Base-by-base conservation (phyloP, 2,888 invertebrate species). In the Synanthedon formicaeformis region DNA sequence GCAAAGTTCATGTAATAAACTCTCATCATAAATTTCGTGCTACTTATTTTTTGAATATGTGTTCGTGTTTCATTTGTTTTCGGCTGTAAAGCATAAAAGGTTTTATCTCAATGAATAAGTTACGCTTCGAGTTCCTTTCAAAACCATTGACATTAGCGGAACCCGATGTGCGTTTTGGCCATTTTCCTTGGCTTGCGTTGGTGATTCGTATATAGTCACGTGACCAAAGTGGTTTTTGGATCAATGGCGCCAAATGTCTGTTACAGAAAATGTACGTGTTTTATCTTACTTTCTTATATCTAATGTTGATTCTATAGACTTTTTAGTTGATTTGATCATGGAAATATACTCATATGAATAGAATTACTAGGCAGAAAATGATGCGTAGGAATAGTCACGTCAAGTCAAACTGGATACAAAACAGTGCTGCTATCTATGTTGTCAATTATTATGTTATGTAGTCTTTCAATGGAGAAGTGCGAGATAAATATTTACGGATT, bases 371-470 rank as follows among this genome's bases (percentile, higher is more conserved):
- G 53, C 54, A 53, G 67, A 73, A 77, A 77, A 72, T 72, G 78
- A 81, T 81, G 80, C 82, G 80, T 82, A 82, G 72, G 73, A 71
- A 77, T 54, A 66, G 66, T 87, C 86, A 88, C 79, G 88, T 88
- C 88, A 86, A 80, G 88, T 88, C 88, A 86, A 80, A 81, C 82
- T 82, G 81, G 84, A 80, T 87, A 86, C 87, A 82, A 84, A 87
- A 86, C 84, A 78, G 89, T 90, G 90, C 89, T 91, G 93, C 93
- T 92, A 91, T 90, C 93, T 93, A 89, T 90, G 91, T 91, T 93
- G 93, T 93, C 93, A 93, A 92, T 92, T 92, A 82, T 83, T 92
- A 82, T 83, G 81, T 80, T 81, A 81, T 78, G 78, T 76, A 82
- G 78, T 73, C 63, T 74, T 66, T 90, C 84, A 90, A 90, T 90